These are phyloP conservation scores for Cheilosia soror DNA, from an alignment of 2,888 invertebrate genomes.

Conservation along the genomic window DNA sequence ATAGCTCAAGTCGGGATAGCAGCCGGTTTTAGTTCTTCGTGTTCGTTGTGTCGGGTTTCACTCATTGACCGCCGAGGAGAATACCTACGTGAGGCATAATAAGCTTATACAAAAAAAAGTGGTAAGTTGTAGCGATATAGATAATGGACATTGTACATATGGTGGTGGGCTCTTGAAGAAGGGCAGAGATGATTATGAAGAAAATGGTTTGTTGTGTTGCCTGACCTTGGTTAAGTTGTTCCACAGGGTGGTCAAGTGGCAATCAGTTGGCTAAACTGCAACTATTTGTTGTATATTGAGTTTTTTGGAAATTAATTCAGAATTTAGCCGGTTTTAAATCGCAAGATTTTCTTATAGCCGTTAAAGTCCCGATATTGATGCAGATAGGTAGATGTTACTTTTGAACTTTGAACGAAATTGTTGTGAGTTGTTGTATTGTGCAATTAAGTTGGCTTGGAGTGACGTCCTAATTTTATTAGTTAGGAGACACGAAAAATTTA, in stretches of 20 bases:
- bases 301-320: too few relatives aligned
- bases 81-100: background rate
- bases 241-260: conserved; percentile 5
- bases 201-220: background rate
- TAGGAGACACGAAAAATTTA: too few relatives aligned
- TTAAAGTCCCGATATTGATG: too few relatives aligned
- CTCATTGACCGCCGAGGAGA: conserved; percentile 17
- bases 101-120: conserved; percentile 15
- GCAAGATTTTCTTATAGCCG: too few relatives aligned
- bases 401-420: too few relatives aligned
- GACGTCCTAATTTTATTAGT: too few relatives aligned
- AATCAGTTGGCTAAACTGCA: background rate
- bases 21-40: conserved; percentile 48
- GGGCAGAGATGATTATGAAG: background rate
- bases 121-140: conserved; percentile 36
- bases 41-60: conserved; percentile 35
- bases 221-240: conserved; percentile 20
- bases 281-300: too few relatives aligned
- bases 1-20: background rate
- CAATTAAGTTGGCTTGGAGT: too few relatives aligned
- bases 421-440: too few relatives aligned
- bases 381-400: too few relatives aligned
- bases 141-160: background rate
- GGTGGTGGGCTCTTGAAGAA: conserved; percentile 5
- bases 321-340: too few relatives aligned